These are phyloP conservation scores for Eulemur macaco DNA, from an alignment of 2,113 vertebrate species.

Conservation along the genomic window DNA sequence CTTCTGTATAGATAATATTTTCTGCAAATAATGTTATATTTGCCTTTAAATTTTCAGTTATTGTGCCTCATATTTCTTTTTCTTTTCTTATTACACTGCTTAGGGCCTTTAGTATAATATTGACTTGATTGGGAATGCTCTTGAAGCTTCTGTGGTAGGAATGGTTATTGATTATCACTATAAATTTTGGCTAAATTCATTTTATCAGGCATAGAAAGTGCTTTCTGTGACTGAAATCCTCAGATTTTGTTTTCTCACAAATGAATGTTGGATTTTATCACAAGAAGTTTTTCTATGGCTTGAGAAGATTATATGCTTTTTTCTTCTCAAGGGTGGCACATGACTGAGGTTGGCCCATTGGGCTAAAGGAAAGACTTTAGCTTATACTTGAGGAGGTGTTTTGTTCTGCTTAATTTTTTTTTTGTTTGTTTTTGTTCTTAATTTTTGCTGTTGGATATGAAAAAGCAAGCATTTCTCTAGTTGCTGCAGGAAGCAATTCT, in stretches of 20 bases:
- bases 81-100: not conserved
- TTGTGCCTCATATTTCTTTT: not conserved
- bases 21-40: not conserved
- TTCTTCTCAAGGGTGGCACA: not conserved
- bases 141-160: not conserved
- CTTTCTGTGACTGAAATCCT: not conserved
- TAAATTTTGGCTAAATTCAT: not conserved
- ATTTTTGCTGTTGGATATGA: not conserved
- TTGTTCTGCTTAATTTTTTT: not conserved
- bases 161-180: not conserved
- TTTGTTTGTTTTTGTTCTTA: not conserved
- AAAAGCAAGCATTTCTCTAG: not conserved
- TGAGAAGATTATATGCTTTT: not conserved
- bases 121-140: not conserved
- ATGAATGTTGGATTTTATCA: not conserved
- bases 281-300: not conserved
- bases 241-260: not conserved
- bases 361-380: not conserved
- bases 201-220: not conserved
- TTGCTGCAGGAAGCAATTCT: not conserved
- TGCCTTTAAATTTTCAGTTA: conserved; percentile 34
- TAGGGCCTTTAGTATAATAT: not conserved
- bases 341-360: not conserved
- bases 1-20: not conserved
- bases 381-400: not conserved